Percentiles rank a stretch among this genome's conserved stretches.
Evolutionary conservation across 2,113 vertebrate species (phyloP).

Genomic region (Chionodraco myersi): DNA sequence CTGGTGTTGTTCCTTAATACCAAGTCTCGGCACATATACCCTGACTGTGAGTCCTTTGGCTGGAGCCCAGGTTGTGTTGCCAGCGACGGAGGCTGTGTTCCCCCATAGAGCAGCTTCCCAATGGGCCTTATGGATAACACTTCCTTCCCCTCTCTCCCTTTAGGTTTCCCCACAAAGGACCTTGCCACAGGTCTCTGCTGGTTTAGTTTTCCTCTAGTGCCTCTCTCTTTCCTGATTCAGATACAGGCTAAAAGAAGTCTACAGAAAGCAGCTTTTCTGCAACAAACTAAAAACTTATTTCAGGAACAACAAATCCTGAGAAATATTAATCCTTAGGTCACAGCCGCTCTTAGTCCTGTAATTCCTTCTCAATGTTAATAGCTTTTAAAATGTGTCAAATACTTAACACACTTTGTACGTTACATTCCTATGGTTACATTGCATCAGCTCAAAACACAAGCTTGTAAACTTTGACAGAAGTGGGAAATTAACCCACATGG

Average conservation of each 20-base stretch:
- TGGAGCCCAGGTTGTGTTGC: slow-evolving; percentile 24
- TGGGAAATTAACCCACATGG: too few relatives aligned
- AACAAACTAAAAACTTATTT: slow-evolving; percentile 3
- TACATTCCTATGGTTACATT: neutral
- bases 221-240: neutral
- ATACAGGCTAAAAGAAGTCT: neutral
- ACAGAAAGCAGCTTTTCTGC: neutral
- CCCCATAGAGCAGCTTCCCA: slow-evolving; percentile 26
- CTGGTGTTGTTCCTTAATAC: too few relatives aligned
- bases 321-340: neutral
- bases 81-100: slow-evolving; percentile 2
- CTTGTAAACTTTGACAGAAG: neutral
- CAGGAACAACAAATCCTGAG: neutral
- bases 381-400: slow-evolving; percentile 14
- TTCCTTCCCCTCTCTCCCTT: slow-evolving; percentile 26
- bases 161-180: slow-evolving; percentile 15
- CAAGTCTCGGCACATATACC: too few relatives aligned
- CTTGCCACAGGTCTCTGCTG: slow-evolving; percentile 8
- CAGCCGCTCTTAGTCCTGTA: neutral
- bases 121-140: slow-evolving; percentile 17
- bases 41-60: too few relatives aligned
- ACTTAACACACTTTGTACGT: neutral
- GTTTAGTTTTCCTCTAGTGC: neutral
- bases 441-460: neutral
- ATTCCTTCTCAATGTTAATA: neutral